Conservation (phyloP, 2,888 invertebrate genomes). For the Neuroscelio doddi region DNA sequence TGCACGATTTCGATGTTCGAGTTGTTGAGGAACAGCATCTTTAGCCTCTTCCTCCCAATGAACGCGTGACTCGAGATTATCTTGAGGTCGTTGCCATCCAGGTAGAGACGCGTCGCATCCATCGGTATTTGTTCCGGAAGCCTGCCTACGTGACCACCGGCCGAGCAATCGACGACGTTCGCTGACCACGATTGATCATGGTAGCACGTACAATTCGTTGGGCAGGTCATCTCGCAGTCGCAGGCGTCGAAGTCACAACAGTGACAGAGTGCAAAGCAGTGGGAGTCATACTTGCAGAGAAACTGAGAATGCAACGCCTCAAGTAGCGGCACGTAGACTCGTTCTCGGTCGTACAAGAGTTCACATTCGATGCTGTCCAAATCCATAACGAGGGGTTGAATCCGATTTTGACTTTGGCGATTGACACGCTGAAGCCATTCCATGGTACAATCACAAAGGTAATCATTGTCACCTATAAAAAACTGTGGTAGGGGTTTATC, state of each 20-base stretch:
- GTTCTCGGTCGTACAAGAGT: slow-evolving; percentile 84
- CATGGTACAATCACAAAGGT: slow-evolving; percentile 92
- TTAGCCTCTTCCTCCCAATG: slow-evolving; percentile 86
- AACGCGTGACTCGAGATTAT: slow-evolving; percentile 84
- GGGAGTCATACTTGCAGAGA: slow-evolving; percentile 87
- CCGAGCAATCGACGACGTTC: slow-evolving; percentile 88
- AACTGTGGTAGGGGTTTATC: slow-evolving; percentile 85
- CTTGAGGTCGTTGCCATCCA: slow-evolving; percentile 88
- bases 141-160: slow-evolving; percentile 79
- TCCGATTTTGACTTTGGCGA: slow-evolving; percentile 80
- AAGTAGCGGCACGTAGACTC: slow-evolving; percentile 82
- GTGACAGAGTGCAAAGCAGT: slow-evolving; percentile 90
- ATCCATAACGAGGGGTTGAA: slow-evolving; percentile 87
- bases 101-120: slow-evolving; percentile 90
- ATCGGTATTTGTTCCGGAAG: slow-evolving; percentile 90
- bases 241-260: slow-evolving; percentile 94
- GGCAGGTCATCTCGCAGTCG: slow-evolving; percentile 94
- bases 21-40: slow-evolving; percentile 83
- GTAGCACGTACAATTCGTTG: slow-evolving; percentile 89
- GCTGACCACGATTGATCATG: slow-evolving; percentile 91
- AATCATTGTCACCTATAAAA: slow-evolving; percentile 88
- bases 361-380: slow-evolving; percentile 88
- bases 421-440: slow-evolving; percentile 91
- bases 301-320: slow-evolving; percentile 88
- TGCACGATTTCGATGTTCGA: slow-evolving; percentile 86